These are phyloP conservation scores for Drosophila jambulina DNA, from an alignment of 1,140 invertebrate species.

Conservation along the genomic window DNA sequence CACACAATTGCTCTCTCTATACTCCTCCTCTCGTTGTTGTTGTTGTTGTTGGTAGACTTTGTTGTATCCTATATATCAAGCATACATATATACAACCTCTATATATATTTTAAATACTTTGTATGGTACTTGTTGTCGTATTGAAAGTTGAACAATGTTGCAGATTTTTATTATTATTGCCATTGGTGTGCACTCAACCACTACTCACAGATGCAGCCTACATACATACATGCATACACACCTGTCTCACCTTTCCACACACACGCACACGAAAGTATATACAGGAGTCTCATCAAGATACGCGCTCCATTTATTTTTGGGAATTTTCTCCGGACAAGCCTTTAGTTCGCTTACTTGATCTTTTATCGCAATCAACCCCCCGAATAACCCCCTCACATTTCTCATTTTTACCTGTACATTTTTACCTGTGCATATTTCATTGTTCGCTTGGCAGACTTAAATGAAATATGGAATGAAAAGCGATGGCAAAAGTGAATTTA, in stretches of 20 bases:
- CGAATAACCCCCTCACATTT: constrained; percentile 20
- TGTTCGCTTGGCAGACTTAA: constrained; percentile 40
- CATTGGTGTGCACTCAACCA: constrained; percentile 77
- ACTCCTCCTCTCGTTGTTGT: constrained; percentile 42
- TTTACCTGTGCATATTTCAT: constrained; percentile 48
- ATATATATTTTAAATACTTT: constrained; percentile 62
- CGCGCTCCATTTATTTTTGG: constrained; percentile 57
- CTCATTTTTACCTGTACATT: constrained; percentile 38
- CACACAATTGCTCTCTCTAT: constrained; percentile 56
- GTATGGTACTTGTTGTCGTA: constrained; percentile 70
- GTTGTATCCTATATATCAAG: constrained; percentile 54
- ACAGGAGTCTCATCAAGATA: constrained; percentile 34
- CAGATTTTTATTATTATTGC: constrained; percentile 72
- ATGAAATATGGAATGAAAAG: constrained; percentile 45
- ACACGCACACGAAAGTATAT: constrained; percentile 15
- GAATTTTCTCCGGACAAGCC: constrained; percentile 28
- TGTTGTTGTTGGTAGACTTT: constrained; percentile 67
- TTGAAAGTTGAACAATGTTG: constrained; percentile 68
- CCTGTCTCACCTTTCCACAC: constrained; percentile 19
- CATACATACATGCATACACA: constrained; percentile 19
- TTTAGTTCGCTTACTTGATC: constrained; percentile 49
- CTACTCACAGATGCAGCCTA: constrained; percentile 30
- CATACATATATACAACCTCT: constrained; percentile 28
- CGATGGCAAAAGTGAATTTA: constrained; percentile 46
- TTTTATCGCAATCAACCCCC: constrained; percentile 27